Percentiles rank a stretch among this genome's conserved stretches.
Evolutionary conservation across 2,797 vertebrate genomes (phyloP).

Genomic region (Pipistrellus nathusii): DNA sequence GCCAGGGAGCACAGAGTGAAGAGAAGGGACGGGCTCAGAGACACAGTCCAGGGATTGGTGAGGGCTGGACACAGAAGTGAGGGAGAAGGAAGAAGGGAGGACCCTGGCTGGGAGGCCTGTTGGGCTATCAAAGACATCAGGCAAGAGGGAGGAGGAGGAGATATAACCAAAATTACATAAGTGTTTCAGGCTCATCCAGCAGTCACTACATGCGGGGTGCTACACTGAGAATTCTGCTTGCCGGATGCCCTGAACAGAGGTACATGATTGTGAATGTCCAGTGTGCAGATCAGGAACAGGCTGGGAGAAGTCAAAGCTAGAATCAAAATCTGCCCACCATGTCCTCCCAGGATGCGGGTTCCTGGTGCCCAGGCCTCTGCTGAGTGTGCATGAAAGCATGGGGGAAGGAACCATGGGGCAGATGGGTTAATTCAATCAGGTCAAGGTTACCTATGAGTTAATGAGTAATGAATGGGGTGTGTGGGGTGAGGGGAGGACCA

Average conservation of each 20-base stretch:
- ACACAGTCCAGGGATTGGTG: background rate
- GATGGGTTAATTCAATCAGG: background rate
- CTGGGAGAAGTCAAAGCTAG: background rate
- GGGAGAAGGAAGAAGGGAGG: background rate
- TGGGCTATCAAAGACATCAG: background rate
- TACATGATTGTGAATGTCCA: background rate
- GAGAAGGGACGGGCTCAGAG: background rate
- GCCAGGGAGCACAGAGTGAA: background rate
- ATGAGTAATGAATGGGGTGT: background rate
- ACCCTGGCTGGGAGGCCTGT: too few species aligned
- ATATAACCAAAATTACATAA: background rate
- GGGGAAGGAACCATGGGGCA: background rate
- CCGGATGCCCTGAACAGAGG: too few species aligned
- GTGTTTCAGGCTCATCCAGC: accelerated
- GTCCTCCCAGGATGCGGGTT: too few species aligned
- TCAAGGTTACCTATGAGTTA: conserved; percentile 66
- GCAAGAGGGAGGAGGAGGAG: background rate
- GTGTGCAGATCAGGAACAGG: background rate
- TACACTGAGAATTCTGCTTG: background rate
- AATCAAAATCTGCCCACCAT: background rate
- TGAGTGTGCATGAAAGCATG: accelerated
- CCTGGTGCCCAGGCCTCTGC: background rate
- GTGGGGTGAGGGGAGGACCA: too few species aligned
- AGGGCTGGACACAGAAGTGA: background rate
- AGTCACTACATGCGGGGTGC: accelerated